These are phyloP conservation scores for Merodon equestris DNA, from an alignment of 2,888 invertebrate species.

Conservation along the genomic window DNA sequence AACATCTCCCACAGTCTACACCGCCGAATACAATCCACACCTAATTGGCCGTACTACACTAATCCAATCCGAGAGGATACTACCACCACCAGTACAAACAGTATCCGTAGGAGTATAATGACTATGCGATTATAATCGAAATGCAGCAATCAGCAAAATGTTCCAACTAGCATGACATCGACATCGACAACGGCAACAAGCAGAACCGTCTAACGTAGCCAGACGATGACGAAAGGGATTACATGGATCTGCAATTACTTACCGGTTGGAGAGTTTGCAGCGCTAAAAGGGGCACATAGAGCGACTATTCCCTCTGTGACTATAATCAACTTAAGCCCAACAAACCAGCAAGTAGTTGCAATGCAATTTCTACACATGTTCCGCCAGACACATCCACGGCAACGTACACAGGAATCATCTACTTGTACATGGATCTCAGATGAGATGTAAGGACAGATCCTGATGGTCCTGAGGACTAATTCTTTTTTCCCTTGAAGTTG, in stretches of 20 bases:
- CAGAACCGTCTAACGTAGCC: constrained; percentile 20
- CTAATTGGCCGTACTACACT: constrained; percentile 42
- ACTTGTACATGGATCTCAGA: not conserved
- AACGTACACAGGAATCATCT: not conserved
- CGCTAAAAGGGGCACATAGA: constrained; percentile 16
- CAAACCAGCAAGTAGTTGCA: constrained; percentile 33
- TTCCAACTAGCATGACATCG: constrained; percentile 6
- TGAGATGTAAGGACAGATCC: constrained; percentile 9
- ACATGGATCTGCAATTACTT: constrained; percentile 61
- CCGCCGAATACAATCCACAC: not conserved
- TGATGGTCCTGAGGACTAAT: not conserved
- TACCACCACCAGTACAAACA: constrained; percentile 7
- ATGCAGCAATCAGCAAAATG: constrained; percentile 34
- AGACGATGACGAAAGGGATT: constrained; percentile 61
- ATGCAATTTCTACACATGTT: constrained; percentile 24
- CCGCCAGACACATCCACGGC: constrained; percentile 2
- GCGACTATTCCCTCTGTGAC: constrained; percentile 2
- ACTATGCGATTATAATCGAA: constrained; percentile 37
- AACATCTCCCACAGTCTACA: no score
- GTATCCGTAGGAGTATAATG: no score
- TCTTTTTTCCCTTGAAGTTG: constrained; percentile 6
- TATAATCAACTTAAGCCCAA: constrained; percentile 57
- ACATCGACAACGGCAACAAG: not conserved
- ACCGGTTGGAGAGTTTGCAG: constrained; percentile 25
- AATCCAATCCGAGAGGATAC: constrained; percentile 42